These are phyloP conservation scores for Cossypha caffra DNA, from an alignment of 2,797 vertebrate genomes.

Conservation along the genomic window DNA sequence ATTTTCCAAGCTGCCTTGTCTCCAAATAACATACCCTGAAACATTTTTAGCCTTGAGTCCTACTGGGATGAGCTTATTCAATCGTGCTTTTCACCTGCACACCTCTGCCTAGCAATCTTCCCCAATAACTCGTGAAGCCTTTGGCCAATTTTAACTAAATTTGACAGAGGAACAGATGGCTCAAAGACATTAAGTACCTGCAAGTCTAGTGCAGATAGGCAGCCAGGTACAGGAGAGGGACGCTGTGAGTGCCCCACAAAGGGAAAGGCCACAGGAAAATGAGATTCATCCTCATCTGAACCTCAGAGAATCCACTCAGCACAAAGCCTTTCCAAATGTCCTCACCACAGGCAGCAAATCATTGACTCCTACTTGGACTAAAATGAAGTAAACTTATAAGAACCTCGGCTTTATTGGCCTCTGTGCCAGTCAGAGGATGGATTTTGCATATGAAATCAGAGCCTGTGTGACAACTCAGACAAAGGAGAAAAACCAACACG, in stretches of 20 bases:
- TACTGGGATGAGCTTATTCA: constrained; percentile 8
- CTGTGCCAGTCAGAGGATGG: neutral
- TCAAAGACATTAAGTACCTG: constrained; percentile 65
- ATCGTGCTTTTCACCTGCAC: neutral
- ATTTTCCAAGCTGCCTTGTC: neutral
- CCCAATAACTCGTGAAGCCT: constrained; percentile 47
- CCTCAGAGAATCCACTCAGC: constrained; percentile 4
- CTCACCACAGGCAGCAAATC: neutral
- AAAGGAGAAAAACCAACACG: neutral
- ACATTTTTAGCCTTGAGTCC: constrained; percentile 23
- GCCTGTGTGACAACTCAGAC: neutral
- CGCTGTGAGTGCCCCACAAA: neutral
- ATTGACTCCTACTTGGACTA: constrained; percentile 40
- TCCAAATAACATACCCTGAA: neutral
- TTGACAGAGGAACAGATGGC: constrained; percentile 70
- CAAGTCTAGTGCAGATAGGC: constrained; percentile 22
- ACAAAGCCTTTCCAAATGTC: neutral
- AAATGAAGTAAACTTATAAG: constrained; percentile 42
- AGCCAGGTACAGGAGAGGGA: constrained; percentile 60
- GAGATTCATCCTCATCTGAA: constrained; percentile 36
- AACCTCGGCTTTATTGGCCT: neutral
- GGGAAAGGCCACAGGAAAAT: constrained; percentile 41
- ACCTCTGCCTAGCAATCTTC: constrained; percentile 34
- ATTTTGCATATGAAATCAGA: constrained; percentile 39
- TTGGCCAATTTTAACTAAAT: constrained; percentile 61